Conservation (phyloP, 2,888 invertebrate genomes). For the Vannuccia rotundouncinata region DNA sequence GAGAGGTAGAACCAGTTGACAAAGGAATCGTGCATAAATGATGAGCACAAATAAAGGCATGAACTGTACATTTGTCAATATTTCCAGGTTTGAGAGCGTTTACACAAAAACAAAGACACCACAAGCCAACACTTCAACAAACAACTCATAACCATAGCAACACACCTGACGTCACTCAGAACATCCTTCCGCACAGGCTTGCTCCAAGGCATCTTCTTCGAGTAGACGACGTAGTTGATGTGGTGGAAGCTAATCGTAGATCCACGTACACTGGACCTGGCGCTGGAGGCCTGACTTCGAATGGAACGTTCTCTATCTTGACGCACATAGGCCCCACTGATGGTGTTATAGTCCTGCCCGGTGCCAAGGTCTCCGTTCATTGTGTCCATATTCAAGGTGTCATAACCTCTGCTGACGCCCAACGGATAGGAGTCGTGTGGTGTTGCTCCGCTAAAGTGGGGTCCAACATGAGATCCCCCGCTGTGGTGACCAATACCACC, state of each 20-base stretch:
- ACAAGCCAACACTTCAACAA: too few species aligned
- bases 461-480: neutral
- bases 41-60: neutral
- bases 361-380: neutral
- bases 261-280: slow-evolving; percentile 32
- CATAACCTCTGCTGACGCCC: neutral
- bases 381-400: neutral
- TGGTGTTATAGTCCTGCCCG: neutral
- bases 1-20: too few species aligned
- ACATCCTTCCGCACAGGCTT: slow-evolving; percentile 45
- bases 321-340: too few species aligned
- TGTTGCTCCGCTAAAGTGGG: neutral
- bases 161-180: slow-evolving; percentile 49
- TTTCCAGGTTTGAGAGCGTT: too few species aligned
- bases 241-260: slow-evolving; percentile 45
- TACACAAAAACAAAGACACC: too few species aligned
- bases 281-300: neutral
- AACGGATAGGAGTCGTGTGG: too few species aligned
- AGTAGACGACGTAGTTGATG: slow-evolving; percentile 46
- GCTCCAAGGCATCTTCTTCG: slow-evolving; percentile 42
- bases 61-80: neutral
- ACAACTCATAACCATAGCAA: too few species aligned
- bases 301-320: neutral
- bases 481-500: neutral
- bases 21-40: too few species aligned